Conservation (phyloP, 2,888 invertebrate genomes). For the Petrolisthes manimaculis region DNA sequence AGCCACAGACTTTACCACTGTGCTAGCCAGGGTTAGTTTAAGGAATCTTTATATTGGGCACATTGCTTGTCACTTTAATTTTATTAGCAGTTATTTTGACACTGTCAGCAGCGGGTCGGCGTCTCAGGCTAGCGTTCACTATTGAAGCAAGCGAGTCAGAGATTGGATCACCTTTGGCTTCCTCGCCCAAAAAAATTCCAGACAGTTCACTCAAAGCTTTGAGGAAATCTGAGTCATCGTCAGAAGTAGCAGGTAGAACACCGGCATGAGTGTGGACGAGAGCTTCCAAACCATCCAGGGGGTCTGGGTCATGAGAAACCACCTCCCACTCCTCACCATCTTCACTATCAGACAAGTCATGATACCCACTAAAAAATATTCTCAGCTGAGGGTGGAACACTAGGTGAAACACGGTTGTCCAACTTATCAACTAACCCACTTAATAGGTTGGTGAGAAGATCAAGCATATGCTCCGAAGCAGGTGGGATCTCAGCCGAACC, state of each 20-base stretch:
- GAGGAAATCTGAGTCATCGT: not conserved
- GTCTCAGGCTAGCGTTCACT: slow-evolving; percentile 5
- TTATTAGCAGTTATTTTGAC: not conserved
- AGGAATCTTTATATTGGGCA: not conserved
- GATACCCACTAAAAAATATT: not conserved
- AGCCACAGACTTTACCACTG: no score
- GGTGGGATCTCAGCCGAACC: not conserved
- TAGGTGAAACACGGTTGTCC: not conserved
- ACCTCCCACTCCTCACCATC: not conserved
- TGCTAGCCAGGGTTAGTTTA: not conserved
- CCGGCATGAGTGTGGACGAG: not conserved
- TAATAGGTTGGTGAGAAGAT: not conserved
- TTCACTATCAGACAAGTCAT: slow-evolving; percentile 19
- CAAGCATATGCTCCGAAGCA: slow-evolving; percentile 11
- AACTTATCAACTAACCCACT: not conserved
- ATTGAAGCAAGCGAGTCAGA: not conserved
- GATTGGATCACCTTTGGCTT: slow-evolving; percentile 2
- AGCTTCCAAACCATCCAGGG: slow-evolving; percentile 17
- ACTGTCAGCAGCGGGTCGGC: not conserved
- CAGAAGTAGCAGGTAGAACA: not conserved
- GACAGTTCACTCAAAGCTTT: slow-evolving; percentile 13
- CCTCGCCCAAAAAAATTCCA: not conserved
- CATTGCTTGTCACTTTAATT: not conserved
- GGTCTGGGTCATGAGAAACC: not conserved
- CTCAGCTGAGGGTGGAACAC: not conserved